Percentiles rank a stretch among this genome's conserved stretches.
Evolutionary conservation across 2,888 invertebrate species (phyloP).

Genomic region (Brachylomia viminalis): DNA sequence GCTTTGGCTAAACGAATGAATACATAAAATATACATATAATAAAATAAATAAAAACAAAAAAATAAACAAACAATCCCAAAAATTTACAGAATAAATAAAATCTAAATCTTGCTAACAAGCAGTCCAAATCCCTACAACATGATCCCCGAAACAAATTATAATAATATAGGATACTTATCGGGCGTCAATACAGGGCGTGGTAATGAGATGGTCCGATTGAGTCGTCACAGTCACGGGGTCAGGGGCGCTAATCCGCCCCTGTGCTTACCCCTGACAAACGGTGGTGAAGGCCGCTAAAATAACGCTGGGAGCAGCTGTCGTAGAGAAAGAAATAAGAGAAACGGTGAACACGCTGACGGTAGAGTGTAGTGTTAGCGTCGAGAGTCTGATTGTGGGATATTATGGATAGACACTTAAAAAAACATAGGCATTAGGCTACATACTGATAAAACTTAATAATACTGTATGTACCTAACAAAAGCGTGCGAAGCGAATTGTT

Average conservation of each 20-base stretch:
- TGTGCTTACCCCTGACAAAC: conserved; percentile 68
- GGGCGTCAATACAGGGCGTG: conserved; percentile 65
- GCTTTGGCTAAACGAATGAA: background rate
- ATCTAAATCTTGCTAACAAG: conserved; percentile 50
- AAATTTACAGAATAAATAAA: conserved; percentile 30
- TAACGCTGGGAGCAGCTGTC: conserved; percentile 46
- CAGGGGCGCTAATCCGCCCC: conserved; percentile 84
- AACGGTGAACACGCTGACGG: background rate
- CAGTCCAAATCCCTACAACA: conserved; percentile 37
- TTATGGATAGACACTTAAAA: background rate
- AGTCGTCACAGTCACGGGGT: conserved; percentile 85
- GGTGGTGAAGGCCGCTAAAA: conserved; percentile 64
- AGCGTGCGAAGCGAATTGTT: background rate
- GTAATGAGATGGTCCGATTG: conserved; percentile 79
- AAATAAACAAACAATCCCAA: background rate
- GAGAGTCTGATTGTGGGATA: background rate
- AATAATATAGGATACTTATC: conserved; percentile 66
- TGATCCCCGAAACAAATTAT: conserved; percentile 66
- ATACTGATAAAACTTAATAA: background rate
- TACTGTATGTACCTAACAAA: too few species aligned
- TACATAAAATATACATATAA: too few species aligned
- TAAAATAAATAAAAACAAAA: too few species aligned
- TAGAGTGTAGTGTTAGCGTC: background rate
- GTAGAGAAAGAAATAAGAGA: conserved; percentile 4
- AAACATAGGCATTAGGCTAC: background rate